Base-by-base conservation (phyloP, 2,113 vertebrate species). In the Poeciliopsis retropinna region DNA sequence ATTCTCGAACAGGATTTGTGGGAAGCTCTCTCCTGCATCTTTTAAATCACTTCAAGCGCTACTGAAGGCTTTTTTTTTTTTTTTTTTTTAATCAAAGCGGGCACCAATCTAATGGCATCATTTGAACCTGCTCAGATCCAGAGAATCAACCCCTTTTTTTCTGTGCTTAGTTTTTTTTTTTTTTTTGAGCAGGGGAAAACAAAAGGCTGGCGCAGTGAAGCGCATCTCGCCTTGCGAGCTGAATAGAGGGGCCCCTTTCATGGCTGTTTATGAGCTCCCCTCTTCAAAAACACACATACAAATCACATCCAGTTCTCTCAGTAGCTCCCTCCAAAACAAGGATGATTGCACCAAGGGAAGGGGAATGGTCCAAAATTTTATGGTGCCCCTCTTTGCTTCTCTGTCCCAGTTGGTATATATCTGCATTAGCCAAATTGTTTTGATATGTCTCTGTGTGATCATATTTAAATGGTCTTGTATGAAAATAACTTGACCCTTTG, bases 201-300 rank as follows among this genome's bases (percentile, higher is more conserved):
- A 93, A 94, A 93, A 85, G 92, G 54, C 83, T 31, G 78, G 86
- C 76, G 80, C 89, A 90, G 80, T 88, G 90, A 92, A 91, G 91
- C 89, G 88, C 93, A 92, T 90, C 91, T 92, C 76, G 76, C 84
- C 85, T 79, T 67, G 87, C 72, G 15, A 75, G 80, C 77, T 92
- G 90, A 94, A 92, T 87, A 90, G 91, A 92, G 87, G 88, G 92
- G 88, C 93, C 91, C 88, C 88, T 91, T 92, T 93, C 92, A 92
- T 90, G 91, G 84, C 86, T 93, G 91, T 92, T 93, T 94, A 93
- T 93, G 85, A 92, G 90, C 90, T 89, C 88, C 85, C 85, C 88
- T 92, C 91, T 93, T 93, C 89, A 92, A 92, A 93, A 91, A 93
- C 91, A 92, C 89, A 94, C 90, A 91, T 90, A 93, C 90, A 93